Percentiles rank a stretch among this genome's conserved stretches.
phyloP scores from a whole-genome alignment of 53 echinoderm and acorn worm genomes.

The Mesocentrotus franciscanus region DNA sequence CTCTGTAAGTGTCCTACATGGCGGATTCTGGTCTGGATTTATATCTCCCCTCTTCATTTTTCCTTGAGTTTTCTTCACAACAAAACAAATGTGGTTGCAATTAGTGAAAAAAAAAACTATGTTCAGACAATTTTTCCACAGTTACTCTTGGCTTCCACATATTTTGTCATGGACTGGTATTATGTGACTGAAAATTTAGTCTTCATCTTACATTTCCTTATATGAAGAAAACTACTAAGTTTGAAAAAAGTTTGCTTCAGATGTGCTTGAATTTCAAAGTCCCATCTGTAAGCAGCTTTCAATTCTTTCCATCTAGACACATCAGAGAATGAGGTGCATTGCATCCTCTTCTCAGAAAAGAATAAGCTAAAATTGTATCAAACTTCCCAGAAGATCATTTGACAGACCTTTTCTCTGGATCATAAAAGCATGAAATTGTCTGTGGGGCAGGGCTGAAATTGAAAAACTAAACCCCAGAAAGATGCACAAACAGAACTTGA shows the following conservation, averaged over 20 bases:
- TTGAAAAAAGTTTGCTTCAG: not conserved
- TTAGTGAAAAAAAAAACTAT: no score
- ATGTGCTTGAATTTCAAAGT: slow-evolving; percentile 12
- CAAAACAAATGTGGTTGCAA: no score
- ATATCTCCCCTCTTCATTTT: no score
- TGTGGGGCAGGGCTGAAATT: not conserved
- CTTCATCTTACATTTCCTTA: not conserved
- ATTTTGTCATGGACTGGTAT: not conserved
- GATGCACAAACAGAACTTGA: slow-evolving; percentile 44
- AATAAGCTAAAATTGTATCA: not conserved
- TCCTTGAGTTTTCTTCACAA: no score
- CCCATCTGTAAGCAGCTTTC: slow-evolving; percentile 19
- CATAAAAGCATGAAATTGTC: slow-evolving; percentile 40
- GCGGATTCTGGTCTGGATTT: no score
- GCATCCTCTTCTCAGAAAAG: not conserved
- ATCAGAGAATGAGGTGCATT: slow-evolving; percentile 14
- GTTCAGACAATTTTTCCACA: no score
- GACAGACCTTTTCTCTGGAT: slow-evolving; percentile 25
- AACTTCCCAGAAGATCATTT: slow-evolving; percentile 31
- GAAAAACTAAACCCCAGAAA: slow-evolving; percentile 43
- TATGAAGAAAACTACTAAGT: not conserved
- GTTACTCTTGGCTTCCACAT: no score
- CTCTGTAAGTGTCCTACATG: no score
- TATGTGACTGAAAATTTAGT: not conserved
- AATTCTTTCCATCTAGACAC: slow-evolving; percentile 19